Evolutionary conservation across 1,140 invertebrate species (phyloP), one percentile per base, ranked within the genome.

Genomic region (Trissolcus basalis): DNA sequence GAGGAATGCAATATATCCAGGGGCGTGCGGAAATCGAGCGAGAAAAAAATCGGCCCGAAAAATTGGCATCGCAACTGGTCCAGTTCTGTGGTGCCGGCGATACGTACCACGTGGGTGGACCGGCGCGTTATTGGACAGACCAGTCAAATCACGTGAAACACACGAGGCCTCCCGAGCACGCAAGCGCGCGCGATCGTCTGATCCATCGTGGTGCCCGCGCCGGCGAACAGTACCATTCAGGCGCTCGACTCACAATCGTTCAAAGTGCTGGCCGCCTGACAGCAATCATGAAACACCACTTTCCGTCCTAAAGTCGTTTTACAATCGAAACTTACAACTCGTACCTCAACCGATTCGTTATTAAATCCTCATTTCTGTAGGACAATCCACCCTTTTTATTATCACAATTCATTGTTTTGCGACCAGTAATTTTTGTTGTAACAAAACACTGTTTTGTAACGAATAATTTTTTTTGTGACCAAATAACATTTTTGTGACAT

Each of bases 121-220:
- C 54, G 36, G 47, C 44, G 33, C 35, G 54, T 61, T 41, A 76
- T 72, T 76, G 68, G 68, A 49, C 50, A 2, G 36, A 15, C 41
- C 12, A 35, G 41, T 32, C 51, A 13, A 63, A 80, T 81, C 80
- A 81, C 80, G 80, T 81, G 80, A 77, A 81, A 14, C 36, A 11
- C 80, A 81, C 78, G 80, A 77, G 72, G 76, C 27, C 50, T 45
- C 59, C 64, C 59, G 15, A 43, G 33, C 19, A 64, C 76, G 68
- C 73, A 71, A 14, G 67, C 74, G 74, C 44, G 36, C 10, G 50
- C 35, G 50, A 65, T 61, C 60, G 51, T 16, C 13, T 16, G 35
- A 55, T 60, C 33, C 14, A 47, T 1, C 44, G 16, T 6, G 6
- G 36, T 7, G 2, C 33, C 49, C 11, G 6, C 47, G 10, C 15